phyloP scores from a whole-genome alignment of 2,113 vertebrate species.

The Vombatus ursinus region DNA sequence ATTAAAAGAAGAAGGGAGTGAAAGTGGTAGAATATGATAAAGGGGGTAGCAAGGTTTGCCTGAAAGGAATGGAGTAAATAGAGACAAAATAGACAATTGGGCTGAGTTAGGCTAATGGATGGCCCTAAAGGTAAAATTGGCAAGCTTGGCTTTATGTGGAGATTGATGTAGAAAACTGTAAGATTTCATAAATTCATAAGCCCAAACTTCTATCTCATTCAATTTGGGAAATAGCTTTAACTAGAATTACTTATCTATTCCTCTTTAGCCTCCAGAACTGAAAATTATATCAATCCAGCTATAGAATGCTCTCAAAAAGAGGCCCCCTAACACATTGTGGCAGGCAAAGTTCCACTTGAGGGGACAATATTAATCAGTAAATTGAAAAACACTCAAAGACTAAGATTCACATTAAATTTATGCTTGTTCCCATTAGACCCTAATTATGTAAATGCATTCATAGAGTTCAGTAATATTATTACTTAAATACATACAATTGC shows the following conservation, averaged over 20 bases:
- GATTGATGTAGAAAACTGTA: slow-evolving; percentile 4
- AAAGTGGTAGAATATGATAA: slow-evolving; percentile 6
- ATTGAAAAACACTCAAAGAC: slow-evolving; percentile 58
- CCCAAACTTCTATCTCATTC: neutral
- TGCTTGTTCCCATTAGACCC: slow-evolving; percentile 58
- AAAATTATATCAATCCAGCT: slow-evolving; percentile 25
- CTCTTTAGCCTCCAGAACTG: slow-evolving; percentile 55
- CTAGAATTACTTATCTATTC: slow-evolving; percentile 13
- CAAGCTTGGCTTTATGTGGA: slow-evolving; percentile 33
- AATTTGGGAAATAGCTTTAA: slow-evolving; percentile 43
- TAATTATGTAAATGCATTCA: slow-evolving; percentile 73
- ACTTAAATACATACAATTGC: slow-evolving; percentile 50
- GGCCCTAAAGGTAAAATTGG: slow-evolving; percentile 26
- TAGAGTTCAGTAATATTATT: slow-evolving; percentile 65
- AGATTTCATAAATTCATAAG: neutral
- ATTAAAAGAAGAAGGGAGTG: neutral
- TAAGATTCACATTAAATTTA: slow-evolving; percentile 57
- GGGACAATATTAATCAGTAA: slow-evolving; percentile 64
- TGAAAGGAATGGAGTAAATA: slow-evolving; percentile 37
- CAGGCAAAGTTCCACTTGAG: slow-evolving; percentile 62
- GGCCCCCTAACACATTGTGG: slow-evolving; percentile 38
- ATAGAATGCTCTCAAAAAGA: slow-evolving; percentile 57
- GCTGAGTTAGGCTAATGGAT: slow-evolving; percentile 21
- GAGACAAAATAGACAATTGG: slow-evolving; percentile 38
- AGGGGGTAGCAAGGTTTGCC: slow-evolving; percentile 1